Conservation (phyloP, 2,797 vertebrate species). For the Cuniculus paca region DNA sequence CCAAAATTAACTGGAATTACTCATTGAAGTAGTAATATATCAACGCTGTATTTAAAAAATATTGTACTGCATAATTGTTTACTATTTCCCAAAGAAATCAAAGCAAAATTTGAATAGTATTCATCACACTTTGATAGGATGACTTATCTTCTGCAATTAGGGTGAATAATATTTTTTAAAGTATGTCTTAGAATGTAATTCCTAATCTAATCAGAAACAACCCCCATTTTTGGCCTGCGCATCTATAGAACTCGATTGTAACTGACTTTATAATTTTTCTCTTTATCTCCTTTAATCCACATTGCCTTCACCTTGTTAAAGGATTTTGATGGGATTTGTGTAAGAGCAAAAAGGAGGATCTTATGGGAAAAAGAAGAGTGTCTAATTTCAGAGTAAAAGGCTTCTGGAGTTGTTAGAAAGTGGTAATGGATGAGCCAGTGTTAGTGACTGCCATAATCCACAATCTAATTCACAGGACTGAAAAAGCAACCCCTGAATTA, state of each 20-base stretch:
- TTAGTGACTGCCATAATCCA: no score
- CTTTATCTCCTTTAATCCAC: neutral
- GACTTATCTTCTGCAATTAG: neutral
- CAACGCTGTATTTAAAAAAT: neutral
- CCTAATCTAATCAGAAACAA: conserved; percentile 25
- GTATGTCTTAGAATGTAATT: neutral
- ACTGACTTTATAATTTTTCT: neutral
- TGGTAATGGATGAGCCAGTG: neutral
- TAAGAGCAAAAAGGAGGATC: neutral
- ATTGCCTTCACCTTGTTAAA: neutral
- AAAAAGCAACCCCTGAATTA: neutral
- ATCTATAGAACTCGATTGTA: neutral
- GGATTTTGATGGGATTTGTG: neutral
- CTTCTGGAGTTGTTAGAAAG: neutral
- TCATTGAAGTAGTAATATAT: conserved; percentile 7
- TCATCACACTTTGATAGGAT: neutral
- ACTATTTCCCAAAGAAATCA: conserved; percentile 1
- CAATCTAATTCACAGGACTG: neutral
- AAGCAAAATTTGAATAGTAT: neutral
- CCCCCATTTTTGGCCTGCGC: neutral
- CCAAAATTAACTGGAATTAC: neutral
- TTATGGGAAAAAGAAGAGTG: neutral
- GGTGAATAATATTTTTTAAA: neutral
- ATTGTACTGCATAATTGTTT: neutral
- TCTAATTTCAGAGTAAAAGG: neutral